Evolutionary conservation across 1,140 invertebrate species (phyloP), one percentile per base, ranked within the genome.

Genomic region (Drosophila murphyi): DNA sequence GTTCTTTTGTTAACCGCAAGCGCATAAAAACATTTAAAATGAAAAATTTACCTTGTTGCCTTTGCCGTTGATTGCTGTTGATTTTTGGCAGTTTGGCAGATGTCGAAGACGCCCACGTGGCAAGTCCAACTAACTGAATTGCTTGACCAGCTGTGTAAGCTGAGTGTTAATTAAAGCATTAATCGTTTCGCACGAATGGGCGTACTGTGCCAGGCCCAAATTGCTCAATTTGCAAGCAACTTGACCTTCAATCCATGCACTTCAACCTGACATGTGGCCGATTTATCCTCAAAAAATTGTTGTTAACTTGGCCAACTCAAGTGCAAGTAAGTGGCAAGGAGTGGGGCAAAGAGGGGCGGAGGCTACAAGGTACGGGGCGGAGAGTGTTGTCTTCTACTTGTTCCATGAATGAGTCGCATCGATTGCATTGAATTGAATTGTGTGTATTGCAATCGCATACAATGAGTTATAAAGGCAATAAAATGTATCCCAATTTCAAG

Each of bases 401-500:
- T 78, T 63, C 35, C 70, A 72, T 72, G 70, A 82, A 82, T 82
- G 79, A 73, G 69, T 50, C 29, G 60, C 8, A n/a, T 37, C 57
- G 37, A 50, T 37, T 8, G 72, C 67, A 34, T 35, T 39, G 67
- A 52, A 70, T 70, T 57, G 74, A 51, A 45, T 76, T 72, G 63
- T 60, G 60, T 60, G 63, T 55, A 61, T 57, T 54, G 64, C 57
- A 74, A 73, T 62, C 57, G 56, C 54, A 72, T 76, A 67, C 57
- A 68, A 50, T 69, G 20, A 60, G 37, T 56, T 63, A 60, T 60
- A 78, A 81, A 86, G 71, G 78, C 79, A 76, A 78, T 82, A 87
- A 90, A 90, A 85, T 85, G 85, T 78, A 88, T 88, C 85, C 85
- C 85, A 88, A 72, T 76, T 81, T 89, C 85, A 88, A 88, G 85